phyloP scores from a whole-genome alignment of 2,888 invertebrate species.

The Automeris io region DNA sequence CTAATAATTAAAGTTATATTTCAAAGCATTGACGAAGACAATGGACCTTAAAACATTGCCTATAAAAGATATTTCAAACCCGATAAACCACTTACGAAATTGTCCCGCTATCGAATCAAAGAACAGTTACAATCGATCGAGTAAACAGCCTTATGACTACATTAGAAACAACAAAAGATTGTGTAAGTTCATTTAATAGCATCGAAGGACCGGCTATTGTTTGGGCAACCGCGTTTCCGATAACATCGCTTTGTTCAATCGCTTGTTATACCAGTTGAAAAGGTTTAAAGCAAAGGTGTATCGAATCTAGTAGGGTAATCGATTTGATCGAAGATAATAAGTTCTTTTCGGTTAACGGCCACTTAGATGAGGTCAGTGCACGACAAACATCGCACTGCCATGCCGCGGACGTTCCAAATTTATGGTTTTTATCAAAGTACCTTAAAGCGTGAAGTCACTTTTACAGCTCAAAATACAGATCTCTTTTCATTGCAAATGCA shows the following conservation, averaged over 20 bases:
- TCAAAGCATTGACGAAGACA: conserved; percentile 6
- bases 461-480: conserved; percentile 31
- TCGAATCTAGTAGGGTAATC: conserved; percentile 23
- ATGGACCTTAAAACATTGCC: conserved; percentile 1
- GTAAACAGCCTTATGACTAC: conserved; percentile 17
- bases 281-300: conserved; percentile 14
- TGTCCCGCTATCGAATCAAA: conserved; percentile 23
- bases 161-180: conserved; percentile 33
- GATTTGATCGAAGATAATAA: conserved; percentile 35
- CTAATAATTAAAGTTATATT: conserved; percentile 17
- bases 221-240: conserved; percentile 26
- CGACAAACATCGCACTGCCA: conserved; percentile 42
- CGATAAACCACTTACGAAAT: conserved; percentile 9
- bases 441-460: conserved; percentile 44
- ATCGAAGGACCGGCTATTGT: conserved; percentile 34
- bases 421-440: conserved; percentile 60
- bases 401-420: conserved; percentile 40
- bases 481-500: conserved; percentile 25
- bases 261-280: conserved; percentile 9
- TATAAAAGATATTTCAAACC: conserved; percentile 6
- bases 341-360: conserved; percentile 44
- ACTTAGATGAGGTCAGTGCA: conserved; percentile 48
- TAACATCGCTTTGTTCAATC: conserved; percentile 21
- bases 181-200: conserved; percentile 32
- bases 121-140: conserved; percentile 30